These are phyloP conservation scores for Lasioglossum villosulum DNA, from an alignment of 2,888 invertebrate species.

Conservation along the genomic window DNA sequence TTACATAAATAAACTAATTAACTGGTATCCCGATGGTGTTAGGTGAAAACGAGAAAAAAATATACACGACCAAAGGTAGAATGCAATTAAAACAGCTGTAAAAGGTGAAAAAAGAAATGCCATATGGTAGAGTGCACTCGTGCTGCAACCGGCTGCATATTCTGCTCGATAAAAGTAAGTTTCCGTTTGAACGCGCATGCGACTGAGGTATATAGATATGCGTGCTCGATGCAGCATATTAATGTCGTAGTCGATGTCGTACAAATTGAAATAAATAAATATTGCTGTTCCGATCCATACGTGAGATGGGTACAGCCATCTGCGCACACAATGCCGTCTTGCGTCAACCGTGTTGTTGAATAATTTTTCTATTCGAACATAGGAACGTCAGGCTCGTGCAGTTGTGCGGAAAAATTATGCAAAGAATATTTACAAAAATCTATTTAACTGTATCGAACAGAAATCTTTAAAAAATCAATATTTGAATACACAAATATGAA, in stretches of 20 bases:
- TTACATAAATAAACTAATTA: not conserved
- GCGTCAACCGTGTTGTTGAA: not conserved
- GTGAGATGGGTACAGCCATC: not conserved
- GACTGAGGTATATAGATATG: not conserved
- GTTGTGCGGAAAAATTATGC: not conserved
- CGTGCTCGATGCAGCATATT: not conserved
- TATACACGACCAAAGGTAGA: not conserved
- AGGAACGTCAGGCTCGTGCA: not conserved
- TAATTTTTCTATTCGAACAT: not conserved
- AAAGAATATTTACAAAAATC: not conserved
- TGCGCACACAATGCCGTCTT: not conserved
- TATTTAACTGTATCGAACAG: not conserved
- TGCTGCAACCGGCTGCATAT: not conserved
- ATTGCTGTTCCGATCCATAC: not conserved
- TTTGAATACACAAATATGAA: not conserved
- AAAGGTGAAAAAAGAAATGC: not conserved
- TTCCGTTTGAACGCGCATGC: constrained; percentile 21
- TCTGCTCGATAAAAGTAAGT: constrained; percentile 26
- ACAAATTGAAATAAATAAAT: not conserved
- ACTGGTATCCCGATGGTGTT: not conserved
- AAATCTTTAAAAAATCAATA: not conserved
- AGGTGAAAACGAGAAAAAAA: not conserved
- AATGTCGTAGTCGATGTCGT: constrained; percentile 11
- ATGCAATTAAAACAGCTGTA: not conserved
- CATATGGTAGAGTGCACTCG: not conserved